Conservation (phyloP, 1,140 invertebrate species). For the Nasonia vitripennis region DNA sequence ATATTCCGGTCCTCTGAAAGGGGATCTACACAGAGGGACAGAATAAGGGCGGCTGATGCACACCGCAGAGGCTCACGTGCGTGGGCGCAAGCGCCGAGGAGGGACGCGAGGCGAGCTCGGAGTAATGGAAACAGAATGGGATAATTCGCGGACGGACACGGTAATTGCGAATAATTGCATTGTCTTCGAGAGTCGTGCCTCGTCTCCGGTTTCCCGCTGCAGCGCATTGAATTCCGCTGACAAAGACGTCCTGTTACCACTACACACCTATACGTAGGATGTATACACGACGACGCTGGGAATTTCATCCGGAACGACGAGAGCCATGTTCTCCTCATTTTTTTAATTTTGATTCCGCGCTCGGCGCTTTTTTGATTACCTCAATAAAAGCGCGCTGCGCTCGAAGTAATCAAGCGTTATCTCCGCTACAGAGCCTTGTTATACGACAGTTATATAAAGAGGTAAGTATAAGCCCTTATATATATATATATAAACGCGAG, state of each 20-base stretch:
- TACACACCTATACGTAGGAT: background rate
- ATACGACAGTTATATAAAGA: background rate
- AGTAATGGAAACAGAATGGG: slow-evolving; percentile 72
- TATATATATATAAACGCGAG: background rate
- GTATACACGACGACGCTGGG: background rate
- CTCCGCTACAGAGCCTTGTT: background rate
- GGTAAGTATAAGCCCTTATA: background rate
- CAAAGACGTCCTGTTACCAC: slow-evolving; percentile 29
- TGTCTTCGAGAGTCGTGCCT: slow-evolving; percentile 70
- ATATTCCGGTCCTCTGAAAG: background rate
- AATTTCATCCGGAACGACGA: background rate
- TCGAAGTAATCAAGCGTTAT: background rate
- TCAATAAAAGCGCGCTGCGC: background rate
- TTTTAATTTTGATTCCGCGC: too few species aligned
- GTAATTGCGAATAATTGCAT: slow-evolving; percentile 76
- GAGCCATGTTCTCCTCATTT: too few species aligned
- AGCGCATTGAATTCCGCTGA: slow-evolving; percentile 41
- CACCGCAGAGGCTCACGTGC: background rate
- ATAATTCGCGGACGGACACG: slow-evolving; percentile 72
- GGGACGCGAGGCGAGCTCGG: slow-evolving; percentile 18
- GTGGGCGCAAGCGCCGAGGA: background rate
- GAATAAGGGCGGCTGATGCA: background rate
- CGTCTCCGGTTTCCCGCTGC: background rate
- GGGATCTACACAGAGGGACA: background rate
- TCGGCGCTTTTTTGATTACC: background rate